These are phyloP conservation scores for Halcyon badia DNA, from an alignment of 2,797 vertebrate genomes.

Conservation along the genomic window DNA sequence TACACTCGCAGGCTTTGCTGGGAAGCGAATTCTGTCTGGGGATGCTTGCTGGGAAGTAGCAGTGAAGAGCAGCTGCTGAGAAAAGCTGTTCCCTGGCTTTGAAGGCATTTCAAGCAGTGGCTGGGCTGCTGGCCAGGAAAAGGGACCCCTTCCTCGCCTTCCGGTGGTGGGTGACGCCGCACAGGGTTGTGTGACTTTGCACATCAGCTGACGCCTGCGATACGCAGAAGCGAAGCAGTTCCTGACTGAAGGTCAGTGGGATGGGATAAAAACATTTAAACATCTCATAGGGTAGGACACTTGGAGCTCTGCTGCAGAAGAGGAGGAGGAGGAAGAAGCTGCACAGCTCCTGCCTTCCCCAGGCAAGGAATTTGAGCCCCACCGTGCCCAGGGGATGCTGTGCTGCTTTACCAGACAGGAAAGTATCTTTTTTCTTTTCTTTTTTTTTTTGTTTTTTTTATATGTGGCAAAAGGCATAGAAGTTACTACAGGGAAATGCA, in stretches of 20 bases:
- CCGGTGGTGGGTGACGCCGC: accelerated
- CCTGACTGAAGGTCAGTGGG: background rate
- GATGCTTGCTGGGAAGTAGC: background rate
- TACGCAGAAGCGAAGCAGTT: accelerated
- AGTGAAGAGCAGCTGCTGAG: background rate
- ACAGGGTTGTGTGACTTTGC: background rate
- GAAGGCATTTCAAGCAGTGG: accelerated
- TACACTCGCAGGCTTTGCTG: accelerated
- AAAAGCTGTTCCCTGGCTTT: background rate
- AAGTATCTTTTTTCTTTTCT: background rate
- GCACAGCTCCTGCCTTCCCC: background rate
- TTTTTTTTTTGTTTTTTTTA: no score
- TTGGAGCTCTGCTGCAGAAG: accelerated
- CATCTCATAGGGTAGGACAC: accelerated
- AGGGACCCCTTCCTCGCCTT: accelerated
- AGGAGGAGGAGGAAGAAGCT: background rate
- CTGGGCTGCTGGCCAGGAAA: accelerated
- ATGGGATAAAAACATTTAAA: accelerated
- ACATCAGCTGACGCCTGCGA: accelerated
- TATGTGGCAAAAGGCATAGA: background rate
- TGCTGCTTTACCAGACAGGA: background rate
- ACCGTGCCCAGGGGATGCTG: background rate
- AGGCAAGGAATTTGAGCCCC: background rate
- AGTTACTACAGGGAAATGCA: background rate
- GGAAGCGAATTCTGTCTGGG: background rate